Base-by-base conservation (phyloP, 2,888 invertebrate genomes). In the Bellardia pandia region DNA sequence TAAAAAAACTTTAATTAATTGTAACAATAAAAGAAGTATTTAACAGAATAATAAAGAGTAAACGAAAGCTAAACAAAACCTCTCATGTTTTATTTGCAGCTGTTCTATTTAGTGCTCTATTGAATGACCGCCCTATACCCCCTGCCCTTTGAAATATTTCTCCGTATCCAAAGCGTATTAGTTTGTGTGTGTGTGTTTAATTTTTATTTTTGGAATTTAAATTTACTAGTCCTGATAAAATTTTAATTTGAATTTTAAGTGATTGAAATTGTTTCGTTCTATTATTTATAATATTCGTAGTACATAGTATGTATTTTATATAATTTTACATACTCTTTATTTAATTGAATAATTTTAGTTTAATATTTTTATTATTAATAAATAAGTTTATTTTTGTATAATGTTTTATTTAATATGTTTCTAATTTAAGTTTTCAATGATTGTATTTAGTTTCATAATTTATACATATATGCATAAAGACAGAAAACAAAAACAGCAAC, bases 31-130 rank as follows among this genome's bases (percentile, higher is more conserved):
- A 75, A 78, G 30, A 89, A 89, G 86, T 88, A 88, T 79, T 88
- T 81, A 86, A 90, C 82, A 88, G 78, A 88, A 86, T 86, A 89
- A 85, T 89, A 89, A 89, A 89, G 84, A 88, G 62, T 71, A 86
- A 58, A 80, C 71, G 83, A 87, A 87, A 87, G 86, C 89, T 89
- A 89, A 89, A 89, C 85, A 87, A 89, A 88, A 76, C 6, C 13
- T 23, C 1, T 53, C 53, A 75, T 86, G 88, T 86, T 88, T 85
- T 86, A 83, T 83, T 85, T 79, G 6, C 45, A 42, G 16, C 23
- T 14, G 30, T 64, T 64, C 33, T n/a, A 40, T 42, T 56, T 37
- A 37, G 4, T 37, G 4, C 30, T 42, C n/a, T 64, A 23, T 23
- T 23, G 23, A 23, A 23, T 53, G 37, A 48, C 5, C 58, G 14